A percentile compares a stretch with the other conserved stretches of the same genome.
Evolutionary conservation across 2,113 vertebrate genomes (phyloP).

Genomic region (Carollia perspicillata): DNA sequence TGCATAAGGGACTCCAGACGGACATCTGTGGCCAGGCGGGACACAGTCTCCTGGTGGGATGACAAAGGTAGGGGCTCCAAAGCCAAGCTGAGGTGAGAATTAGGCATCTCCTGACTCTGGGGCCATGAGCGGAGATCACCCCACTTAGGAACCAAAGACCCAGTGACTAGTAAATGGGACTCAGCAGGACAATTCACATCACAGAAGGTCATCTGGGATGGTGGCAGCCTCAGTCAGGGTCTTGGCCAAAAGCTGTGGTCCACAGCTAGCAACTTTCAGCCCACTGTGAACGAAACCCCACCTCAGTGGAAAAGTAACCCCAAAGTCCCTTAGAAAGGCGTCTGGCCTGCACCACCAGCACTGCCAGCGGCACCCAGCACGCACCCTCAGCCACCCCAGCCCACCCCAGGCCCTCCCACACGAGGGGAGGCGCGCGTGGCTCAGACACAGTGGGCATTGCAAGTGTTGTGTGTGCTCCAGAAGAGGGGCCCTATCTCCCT

Average conservation of each 20-base stretch:
- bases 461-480: too few species aligned
- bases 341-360: not conserved
- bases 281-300: not conserved
- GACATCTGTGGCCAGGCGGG: accelerated
- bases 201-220: not conserved
- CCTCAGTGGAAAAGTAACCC: too few species aligned
- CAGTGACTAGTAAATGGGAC: not conserved
- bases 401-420: not conserved
- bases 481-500: not conserved
- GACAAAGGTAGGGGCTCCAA: too few species aligned
- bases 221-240: not conserved
- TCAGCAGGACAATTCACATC: not conserved
- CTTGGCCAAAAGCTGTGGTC: not conserved
- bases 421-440: accelerated
- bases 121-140: not conserved
- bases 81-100: not conserved
- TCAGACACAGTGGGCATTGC: too few species aligned
- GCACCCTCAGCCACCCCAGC: not conserved
- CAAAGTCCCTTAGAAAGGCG: too few species aligned
- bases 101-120: not conserved
- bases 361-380: not conserved
- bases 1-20: too few species aligned
- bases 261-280: not conserved
- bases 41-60: not conserved
- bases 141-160: not conserved